phyloP scores from a whole-genome alignment of 1,140 invertebrate genomes.

The Druon quercuslanigerum region DNA sequence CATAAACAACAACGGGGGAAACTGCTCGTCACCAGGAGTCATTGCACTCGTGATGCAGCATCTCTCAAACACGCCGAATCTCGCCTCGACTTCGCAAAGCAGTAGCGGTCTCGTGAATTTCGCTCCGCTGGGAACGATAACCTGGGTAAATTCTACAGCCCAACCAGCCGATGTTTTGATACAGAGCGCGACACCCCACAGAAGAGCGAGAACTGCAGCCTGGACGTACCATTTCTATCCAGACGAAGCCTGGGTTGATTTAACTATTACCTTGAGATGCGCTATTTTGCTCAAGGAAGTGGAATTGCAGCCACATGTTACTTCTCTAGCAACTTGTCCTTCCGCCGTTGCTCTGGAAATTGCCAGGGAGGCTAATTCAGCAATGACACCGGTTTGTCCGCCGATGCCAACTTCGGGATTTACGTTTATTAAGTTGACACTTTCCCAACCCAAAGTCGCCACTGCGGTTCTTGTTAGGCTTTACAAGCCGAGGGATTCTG shows the following conservation, averaged over 20 bases:
- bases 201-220: constrained; percentile 88
- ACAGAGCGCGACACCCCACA: constrained; percentile 82
- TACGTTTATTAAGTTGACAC: constrained; percentile 88
- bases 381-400: constrained; percentile 80
- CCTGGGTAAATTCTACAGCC: constrained; percentile 88
- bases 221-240: constrained; percentile 96
- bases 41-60: constrained; percentile 82
- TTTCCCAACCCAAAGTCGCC: constrained; percentile 88
- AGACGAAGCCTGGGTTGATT: constrained; percentile 90
- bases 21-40: constrained; percentile 63
- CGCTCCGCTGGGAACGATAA: constrained; percentile 88
- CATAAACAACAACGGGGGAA: constrained; percentile 65
- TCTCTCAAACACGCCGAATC: constrained; percentile 75
- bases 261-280: constrained; percentile 90
- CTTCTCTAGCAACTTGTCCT: constrained; percentile 88
- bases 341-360: constrained; percentile 92
- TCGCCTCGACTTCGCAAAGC: constrained; percentile 74
- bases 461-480: constrained; percentile 80
- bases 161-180: constrained; percentile 92
- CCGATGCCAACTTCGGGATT: constrained; percentile 89
- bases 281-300: constrained; percentile 93
- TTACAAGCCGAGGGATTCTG: constrained; percentile 90
- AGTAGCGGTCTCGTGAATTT: constrained; percentile 89
- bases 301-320: constrained; percentile 90
- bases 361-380: constrained; percentile 77